Base-by-base conservation (phyloP, 2,888 invertebrate species). In the Embidobia sp. region DNA sequence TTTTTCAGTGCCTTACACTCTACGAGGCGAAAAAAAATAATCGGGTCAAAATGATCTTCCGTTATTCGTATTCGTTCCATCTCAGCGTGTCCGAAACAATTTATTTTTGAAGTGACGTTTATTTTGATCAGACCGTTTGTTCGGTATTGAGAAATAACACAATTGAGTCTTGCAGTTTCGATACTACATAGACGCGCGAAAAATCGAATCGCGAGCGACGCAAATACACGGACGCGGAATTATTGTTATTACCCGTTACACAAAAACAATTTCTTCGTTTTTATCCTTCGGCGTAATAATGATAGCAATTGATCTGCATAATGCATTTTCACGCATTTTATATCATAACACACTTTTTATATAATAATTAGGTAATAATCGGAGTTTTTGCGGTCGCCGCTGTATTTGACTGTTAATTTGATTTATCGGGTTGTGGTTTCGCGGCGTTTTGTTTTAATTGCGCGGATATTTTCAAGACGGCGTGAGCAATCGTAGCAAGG, bases 201-300 rank as follows among this genome's bases (percentile, higher is more conserved):
- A n/a, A n/a, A n/a, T n/a, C n/a, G n/a, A n/a, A n/a, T n/a, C n/a
- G n/a, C n/a, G n/a, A n/a, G n/a, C n/a, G n/a, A n/a, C n/a, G n/a
- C n/a, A n/a, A n/a, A n/a, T n/a, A n/a, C n/a, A n/a, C n/a, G n/a
- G n/a, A n/a, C n/a, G 40, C 33, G 40, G 11, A 40, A 63, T 51
- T 44, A 51, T 64, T 33, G 22, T 22, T 42, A 31, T 33, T 51
- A 26, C 26, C 22, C 29, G 13, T 19, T 18, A 42, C 5, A 37
- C 48, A 29, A 37, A 55, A 66, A 51, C 29, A 29, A 55, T 37
- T 67, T 46, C 67, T 48, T 44, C 18, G 27, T 42, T 18, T 35
- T 33, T 55, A 55, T 67, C 18, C 48, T 49, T 40, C 10, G 49
- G 35, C 11, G 44, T 40, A 48, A 69, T 27, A 57, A 55, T 18